Evolutionary conservation across 92 coral and sea anemone genomes (phyloP).

Genomic region (Montipora capitata): DNA sequence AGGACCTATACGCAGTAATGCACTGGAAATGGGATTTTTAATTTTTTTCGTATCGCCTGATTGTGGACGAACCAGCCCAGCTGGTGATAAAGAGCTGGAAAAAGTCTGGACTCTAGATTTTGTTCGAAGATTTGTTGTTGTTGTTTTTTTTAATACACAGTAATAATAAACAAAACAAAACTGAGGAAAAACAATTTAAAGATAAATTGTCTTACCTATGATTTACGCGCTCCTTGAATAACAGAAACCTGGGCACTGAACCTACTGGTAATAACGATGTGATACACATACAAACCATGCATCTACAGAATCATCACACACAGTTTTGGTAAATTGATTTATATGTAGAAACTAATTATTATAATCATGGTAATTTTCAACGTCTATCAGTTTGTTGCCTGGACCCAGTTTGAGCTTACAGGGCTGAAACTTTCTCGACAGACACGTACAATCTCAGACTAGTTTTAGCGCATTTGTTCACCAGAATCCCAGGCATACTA

Average conservation of each 20-base stretch:
- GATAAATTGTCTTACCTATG: background rate
- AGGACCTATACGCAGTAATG: background rate
- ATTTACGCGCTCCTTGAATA: too few species aligned
- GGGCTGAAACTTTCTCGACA: background rate
- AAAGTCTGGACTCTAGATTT: too few species aligned
- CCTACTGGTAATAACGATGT: background rate
- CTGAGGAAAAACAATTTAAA: background rate
- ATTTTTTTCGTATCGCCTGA: background rate
- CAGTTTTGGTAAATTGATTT: too few species aligned
- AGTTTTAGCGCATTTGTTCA: background rate
- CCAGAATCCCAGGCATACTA: background rate
- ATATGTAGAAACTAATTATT: background rate
- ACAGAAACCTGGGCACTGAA: too few species aligned
- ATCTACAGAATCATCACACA: background rate
- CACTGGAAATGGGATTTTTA: slow-evolving; percentile 1
- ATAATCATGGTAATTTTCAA: background rate
- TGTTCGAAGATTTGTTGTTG: background rate
- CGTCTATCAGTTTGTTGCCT: background rate
- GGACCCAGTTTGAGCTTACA: background rate
- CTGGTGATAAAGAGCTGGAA: background rate
- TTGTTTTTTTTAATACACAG: background rate
- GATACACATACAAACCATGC: background rate
- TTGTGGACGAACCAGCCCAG: background rate
- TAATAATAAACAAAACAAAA: background rate
- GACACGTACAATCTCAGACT: background rate